Conservation (phyloP, 1,140 invertebrate genomes). For the Bombus ignitus region DNA sequence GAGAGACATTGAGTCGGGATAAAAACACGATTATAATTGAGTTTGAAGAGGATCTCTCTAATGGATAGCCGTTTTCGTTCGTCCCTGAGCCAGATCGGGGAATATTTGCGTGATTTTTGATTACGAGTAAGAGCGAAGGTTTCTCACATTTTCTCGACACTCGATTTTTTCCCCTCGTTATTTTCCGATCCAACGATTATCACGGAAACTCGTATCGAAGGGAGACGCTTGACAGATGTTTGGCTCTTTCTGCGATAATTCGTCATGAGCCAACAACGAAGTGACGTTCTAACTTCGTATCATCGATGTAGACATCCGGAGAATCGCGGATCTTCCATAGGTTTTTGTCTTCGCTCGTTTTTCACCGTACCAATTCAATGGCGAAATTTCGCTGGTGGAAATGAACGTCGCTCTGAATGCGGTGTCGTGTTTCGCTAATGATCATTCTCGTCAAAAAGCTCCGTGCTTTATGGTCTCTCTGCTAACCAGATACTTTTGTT, state of each 20-base stretch:
- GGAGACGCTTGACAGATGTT: neutral
- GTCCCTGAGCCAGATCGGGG: neutral
- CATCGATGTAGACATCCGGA: neutral
- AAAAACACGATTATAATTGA: neutral
- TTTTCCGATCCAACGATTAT: neutral
- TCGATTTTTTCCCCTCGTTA: neutral
- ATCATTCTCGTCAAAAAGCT: neutral
- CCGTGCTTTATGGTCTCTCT: neutral
- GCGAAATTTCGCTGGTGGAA: neutral
- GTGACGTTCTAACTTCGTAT: neutral
- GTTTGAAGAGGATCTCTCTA: neutral
- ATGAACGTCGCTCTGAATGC: neutral
- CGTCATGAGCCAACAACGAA: neutral
- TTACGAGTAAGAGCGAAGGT: neutral
- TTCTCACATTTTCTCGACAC: neutral
- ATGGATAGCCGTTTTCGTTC: neutral
- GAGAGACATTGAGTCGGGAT: neutral
- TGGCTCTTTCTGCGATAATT: neutral
- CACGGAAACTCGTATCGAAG: neutral
- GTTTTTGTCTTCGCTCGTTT: neutral
- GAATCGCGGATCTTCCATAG: neutral
- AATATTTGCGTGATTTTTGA: neutral
- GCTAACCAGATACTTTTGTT: neutral
- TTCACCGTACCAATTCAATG: neutral
- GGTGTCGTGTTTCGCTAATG: neutral